Evolutionary conservation across 2,113 vertebrate species (phyloP).

Genomic region (Capreolus pygargus): DNA sequence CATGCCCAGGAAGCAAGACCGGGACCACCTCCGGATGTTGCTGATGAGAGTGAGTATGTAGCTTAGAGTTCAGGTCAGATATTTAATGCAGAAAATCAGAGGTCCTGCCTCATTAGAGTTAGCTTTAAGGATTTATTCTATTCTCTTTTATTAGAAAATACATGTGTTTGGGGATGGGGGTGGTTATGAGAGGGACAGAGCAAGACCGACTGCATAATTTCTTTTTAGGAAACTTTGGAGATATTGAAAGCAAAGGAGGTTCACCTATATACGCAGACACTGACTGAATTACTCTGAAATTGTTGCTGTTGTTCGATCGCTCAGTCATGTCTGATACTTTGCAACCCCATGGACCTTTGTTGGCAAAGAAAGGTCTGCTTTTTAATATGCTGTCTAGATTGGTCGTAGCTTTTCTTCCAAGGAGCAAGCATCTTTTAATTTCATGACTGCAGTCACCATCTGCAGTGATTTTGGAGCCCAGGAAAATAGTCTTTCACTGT

Average conservation of each 20-base stretch:
- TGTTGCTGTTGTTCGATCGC: background rate
- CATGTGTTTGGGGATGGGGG: background rate
- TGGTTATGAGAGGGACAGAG: background rate
- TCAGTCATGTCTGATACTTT: accelerated
- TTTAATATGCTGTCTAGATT: no score
- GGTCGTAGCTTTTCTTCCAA: no score
- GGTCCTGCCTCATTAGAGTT: background rate
- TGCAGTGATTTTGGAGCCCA: no score
- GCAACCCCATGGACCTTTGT: background rate
- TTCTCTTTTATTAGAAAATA: background rate
- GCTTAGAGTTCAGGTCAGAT: background rate
- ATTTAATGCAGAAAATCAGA: background rate
- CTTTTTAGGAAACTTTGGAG: background rate
- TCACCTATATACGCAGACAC: background rate
- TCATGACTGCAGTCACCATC: no score
- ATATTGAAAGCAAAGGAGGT: background rate
- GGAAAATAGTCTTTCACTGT: no score
- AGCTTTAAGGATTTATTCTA: background rate
- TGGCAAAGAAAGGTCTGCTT: no score
- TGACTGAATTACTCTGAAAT: background rate
- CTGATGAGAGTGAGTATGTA: background rate
- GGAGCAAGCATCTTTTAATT: no score
- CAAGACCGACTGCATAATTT: background rate
- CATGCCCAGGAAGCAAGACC: background rate
- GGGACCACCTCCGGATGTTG: background rate